Percentiles rank a stretch among this genome's conserved stretches.
Evolutionary conservation across 2,888 invertebrate species (phyloP).

Genomic region (Eupelmus urozonus): DNA sequence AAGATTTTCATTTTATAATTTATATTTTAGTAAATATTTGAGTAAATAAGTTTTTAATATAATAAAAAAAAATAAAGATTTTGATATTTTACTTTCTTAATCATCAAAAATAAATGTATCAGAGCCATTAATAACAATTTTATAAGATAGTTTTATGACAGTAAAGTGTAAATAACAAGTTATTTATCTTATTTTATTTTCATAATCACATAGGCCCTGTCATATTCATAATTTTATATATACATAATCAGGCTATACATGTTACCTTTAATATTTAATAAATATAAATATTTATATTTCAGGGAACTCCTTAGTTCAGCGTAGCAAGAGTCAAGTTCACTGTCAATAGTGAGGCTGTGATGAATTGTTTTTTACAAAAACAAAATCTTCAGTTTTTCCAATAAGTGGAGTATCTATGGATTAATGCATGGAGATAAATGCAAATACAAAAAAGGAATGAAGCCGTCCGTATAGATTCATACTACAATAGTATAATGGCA

Average conservation of each 20-base stretch:
- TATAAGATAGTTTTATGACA: too few relatives aligned
- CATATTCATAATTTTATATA: too few relatives aligned
- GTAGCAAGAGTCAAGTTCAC: slow-evolving; percentile 73
- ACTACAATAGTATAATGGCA: slow-evolving; percentile 55
- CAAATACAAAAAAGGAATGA: slow-evolving; percentile 53
- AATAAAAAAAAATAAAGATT: too few relatives aligned
- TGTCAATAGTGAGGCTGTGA: slow-evolving; percentile 74
- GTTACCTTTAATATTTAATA: background rate
- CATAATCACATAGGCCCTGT: too few relatives aligned
- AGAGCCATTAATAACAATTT: too few relatives aligned
- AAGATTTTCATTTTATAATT: too few relatives aligned
- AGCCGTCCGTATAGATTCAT: slow-evolving; percentile 56
- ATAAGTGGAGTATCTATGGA: slow-evolving; percentile 47
- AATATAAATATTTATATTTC: slow-evolving; percentile 60
- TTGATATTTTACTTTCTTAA: too few relatives aligned
- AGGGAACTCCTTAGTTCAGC: slow-evolving; percentile 77
- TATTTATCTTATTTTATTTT: too few relatives aligned
- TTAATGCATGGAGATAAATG: slow-evolving; percentile 48
- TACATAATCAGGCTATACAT: background rate
- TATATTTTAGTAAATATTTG: too few relatives aligned
- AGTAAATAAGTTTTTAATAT: too few relatives aligned
- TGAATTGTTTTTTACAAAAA: slow-evolving; percentile 66
- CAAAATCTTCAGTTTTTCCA: slow-evolving; percentile 47
- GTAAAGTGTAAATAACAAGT: too few relatives aligned
- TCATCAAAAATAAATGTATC: too few relatives aligned